Percentiles rank a stretch among this genome's conserved stretches.
phyloP scores from a whole-genome alignment of 2,888 invertebrate species.

The Scaptomyza polygonia region DNA sequence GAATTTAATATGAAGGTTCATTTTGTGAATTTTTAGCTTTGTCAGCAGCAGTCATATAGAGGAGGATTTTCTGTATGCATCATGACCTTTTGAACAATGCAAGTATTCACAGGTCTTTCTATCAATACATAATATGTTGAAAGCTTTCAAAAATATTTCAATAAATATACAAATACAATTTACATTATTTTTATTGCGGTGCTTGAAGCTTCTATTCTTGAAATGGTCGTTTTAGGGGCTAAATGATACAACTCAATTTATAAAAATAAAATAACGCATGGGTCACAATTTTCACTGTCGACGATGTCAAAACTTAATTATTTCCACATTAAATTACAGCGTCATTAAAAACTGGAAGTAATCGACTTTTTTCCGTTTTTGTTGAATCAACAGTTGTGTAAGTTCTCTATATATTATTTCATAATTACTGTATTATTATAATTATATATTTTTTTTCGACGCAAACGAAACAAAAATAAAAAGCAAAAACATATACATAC shows the following conservation, averaged over 20 bases:
- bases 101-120: too few relatives aligned
- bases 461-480: slow-evolving; percentile 20
- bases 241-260: slow-evolving; percentile 22
- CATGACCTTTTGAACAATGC: neutral
- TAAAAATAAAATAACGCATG: slow-evolving; percentile 10
- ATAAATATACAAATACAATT: slow-evolving; percentile 46
- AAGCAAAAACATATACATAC: slow-evolving; percentile 10
- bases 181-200: slow-evolving; percentile 33
- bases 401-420: slow-evolving; percentile 10
- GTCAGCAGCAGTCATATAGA: too few relatives aligned
- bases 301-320: slow-evolving; percentile 6
- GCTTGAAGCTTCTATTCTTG: slow-evolving; percentile 21
- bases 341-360: slow-evolving; percentile 7
- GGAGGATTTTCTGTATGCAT: too few relatives aligned
- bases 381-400: slow-evolving; percentile 20
- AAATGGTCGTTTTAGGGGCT: slow-evolving; percentile 3
- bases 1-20: neutral
- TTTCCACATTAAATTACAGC: neutral
- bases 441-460: neutral
- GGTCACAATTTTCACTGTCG: slow-evolving; percentile 9
- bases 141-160: slow-evolving; percentile 20
- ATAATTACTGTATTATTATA: slow-evolving; percentile 11
- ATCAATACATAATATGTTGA: too few relatives aligned
- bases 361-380: slow-evolving; percentile 5
- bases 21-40: too few relatives aligned